Conservation (phyloP, 2,797 vertebrate genomes). For the Miichthys miiuy region DNA sequence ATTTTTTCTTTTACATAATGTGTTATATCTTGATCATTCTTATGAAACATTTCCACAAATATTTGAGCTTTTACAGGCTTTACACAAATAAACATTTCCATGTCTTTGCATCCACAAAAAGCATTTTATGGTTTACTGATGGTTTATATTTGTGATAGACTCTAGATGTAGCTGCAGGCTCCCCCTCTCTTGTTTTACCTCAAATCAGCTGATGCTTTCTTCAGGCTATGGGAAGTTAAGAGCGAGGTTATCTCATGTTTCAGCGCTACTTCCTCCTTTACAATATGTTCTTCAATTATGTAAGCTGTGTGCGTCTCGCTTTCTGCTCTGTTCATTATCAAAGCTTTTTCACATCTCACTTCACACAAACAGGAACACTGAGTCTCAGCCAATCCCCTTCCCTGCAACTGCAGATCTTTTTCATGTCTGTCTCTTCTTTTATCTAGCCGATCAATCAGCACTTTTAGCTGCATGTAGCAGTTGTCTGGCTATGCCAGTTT, state of each 20-base stretch:
- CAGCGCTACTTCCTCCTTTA: conserved; percentile 70
- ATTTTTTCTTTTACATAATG: neutral
- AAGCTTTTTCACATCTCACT: conserved; percentile 65
- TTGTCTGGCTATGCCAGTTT: conserved; percentile 35
- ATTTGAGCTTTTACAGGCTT: neutral
- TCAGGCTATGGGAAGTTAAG: conserved; percentile 62
- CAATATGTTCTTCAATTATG: conserved; percentile 78
- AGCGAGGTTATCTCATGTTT: conserved; percentile 74
- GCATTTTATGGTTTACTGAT: neutral
- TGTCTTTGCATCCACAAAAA: neutral
- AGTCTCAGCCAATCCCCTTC: conserved; percentile 32
- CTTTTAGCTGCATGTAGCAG: conserved; percentile 15
- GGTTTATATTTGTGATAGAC: neutral
- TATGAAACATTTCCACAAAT: neutral
- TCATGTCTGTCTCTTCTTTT: conserved; percentile 39
- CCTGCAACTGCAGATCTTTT: conserved; percentile 22
- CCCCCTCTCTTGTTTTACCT: conserved; percentile 25
- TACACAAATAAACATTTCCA: neutral
- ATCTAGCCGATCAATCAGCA: conserved; percentile 41
- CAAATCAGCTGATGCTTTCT: conserved; percentile 69
- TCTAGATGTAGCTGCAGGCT: conserved; percentile 14
- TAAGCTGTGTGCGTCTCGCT: conserved; percentile 58
- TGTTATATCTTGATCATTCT: neutral
- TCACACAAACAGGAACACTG: conserved; percentile 64
- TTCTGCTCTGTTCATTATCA: conserved; percentile 70